Percentiles rank a stretch among this genome's conserved stretches.
phyloP scores from a whole-genome alignment of 2,888 invertebrate genomes.

The Drosophila limbata region DNA sequence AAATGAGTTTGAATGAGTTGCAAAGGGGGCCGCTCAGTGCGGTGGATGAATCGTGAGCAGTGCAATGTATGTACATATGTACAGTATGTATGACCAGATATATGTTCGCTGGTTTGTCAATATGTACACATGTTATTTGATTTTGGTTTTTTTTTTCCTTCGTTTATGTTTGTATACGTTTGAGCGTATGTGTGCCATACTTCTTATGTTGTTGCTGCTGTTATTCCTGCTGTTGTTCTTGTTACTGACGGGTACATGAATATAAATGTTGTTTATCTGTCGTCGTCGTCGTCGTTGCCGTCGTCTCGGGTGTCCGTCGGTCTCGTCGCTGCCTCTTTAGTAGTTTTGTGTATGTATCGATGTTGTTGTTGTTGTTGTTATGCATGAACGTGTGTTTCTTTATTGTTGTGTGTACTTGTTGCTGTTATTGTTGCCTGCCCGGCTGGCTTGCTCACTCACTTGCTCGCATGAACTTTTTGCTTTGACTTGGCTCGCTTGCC shows the following conservation, averaged over 20 bases:
- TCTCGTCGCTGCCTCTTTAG: conserved; percentile 60
- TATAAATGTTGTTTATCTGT: conserved; percentile 81
- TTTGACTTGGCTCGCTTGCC: conserved; percentile 61
- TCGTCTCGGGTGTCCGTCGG: conserved; percentile 55
- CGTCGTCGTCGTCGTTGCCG: conserved; percentile 36
- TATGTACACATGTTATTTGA: conserved; percentile 78
- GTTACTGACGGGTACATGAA: conserved; percentile 73
- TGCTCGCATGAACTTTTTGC: conserved; percentile 73
- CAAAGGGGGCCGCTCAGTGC: conserved; percentile 20
- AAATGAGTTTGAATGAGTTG: conserved; percentile 76
- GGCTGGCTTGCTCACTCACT: conserved; percentile 37
- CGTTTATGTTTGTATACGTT: conserved; percentile 45
- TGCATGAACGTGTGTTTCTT: conserved; percentile 73
- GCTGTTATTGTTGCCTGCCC: conserved; percentile 54
- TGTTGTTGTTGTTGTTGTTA: conserved; percentile 55
- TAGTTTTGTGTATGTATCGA: conserved; percentile 65
- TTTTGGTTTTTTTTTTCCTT: conserved; percentile 68
- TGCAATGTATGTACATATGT: conserved; percentile 40
- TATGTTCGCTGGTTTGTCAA: conserved; percentile 69
- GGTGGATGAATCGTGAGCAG: conserved; percentile 44
- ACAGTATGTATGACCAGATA: conserved; percentile 25
- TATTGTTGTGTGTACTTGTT: conserved; percentile 80
- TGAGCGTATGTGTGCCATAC: conserved; percentile 49
- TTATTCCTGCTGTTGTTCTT: conserved; percentile 50
- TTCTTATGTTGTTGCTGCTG: conserved; percentile 54